Conservation (phyloP, 2,113 vertebrate genomes). For the Actinemys pallida region DNA sequence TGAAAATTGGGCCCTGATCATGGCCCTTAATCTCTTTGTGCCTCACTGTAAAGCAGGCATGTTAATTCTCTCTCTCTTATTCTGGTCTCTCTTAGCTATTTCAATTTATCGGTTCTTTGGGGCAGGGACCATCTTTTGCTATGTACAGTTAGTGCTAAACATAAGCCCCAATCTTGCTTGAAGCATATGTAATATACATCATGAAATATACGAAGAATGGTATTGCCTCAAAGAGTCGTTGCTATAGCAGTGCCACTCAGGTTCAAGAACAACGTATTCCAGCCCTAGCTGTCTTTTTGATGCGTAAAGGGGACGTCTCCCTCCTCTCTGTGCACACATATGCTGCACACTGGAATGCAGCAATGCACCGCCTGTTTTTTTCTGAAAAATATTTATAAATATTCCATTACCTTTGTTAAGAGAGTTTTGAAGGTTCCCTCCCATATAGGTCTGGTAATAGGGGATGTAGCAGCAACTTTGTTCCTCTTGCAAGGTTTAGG, state of each 20-base stretch:
- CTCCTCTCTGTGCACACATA: constrained; percentile 17
- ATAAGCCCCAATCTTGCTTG: rapidly evolving
- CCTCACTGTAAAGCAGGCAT: neutral
- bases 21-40: neutral
- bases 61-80: neutral
- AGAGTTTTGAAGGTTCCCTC: constrained; percentile 35
- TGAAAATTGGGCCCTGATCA: rapidly evolving
- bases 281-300: neutral
- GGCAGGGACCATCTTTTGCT: neutral
- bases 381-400: constrained; percentile 48
- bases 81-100: neutral
- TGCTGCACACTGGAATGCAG: constrained; percentile 20
- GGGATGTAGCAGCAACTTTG: constrained; percentile 30
- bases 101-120: neutral
- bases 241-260: neutral
- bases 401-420: constrained; percentile 26
- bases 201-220: neutral
- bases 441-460: constrained; percentile 48
- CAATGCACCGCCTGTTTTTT: constrained; percentile 34
- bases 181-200: neutral
- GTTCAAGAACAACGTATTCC: neutral
- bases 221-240: neutral
- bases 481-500: constrained; percentile 64
- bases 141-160: neutral
- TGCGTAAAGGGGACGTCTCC: constrained; percentile 21